Evolutionary conservation across 37 sponge, comb jelly and placozoan genomes (phyloP), one percentile per base, ranked within the genome.

Genomic region (Halichondria panicea): DNA sequence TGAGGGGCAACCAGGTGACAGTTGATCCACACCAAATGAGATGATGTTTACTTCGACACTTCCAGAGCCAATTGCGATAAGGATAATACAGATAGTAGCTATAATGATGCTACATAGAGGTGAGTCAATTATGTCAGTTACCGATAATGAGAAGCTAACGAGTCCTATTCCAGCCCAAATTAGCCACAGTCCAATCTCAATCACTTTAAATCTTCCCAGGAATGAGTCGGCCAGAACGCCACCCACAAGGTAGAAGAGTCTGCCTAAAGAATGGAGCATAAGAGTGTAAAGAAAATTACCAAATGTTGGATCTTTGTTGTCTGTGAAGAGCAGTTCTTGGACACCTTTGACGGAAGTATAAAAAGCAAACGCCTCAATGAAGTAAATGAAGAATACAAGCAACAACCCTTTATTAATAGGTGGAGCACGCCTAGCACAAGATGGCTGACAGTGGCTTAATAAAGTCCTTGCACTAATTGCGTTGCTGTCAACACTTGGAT

Each of bases 151-250:
- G 18, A 75, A 27, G 4, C 67, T 32, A 15, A 59, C 57, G 43
- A 82, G 56, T 5, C 58, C 66, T 0, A 33, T 45, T n/a, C n/a
- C n/a, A n/a, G n/a, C n/a, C 83, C 83, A 82, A 22, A 64, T 68
- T 2, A 82, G 55, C 83, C 83, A 82, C 68, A 82, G 67, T 21
- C 83, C 68, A 36, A 74, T 74, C 19, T 74, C 68, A 42, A 82
- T 82, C 35, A 82, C 75, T 24, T 32, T 46, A 45, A 66, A 55
- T 39, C 83, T 48, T 22, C 83, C 83, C 18, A 82, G 52, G 46
- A 57, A 82, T 45, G 58, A 56, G 41, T 82, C 83, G 22, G 83
- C 83, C 25, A 82, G 0, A 25, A 82, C 21, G 35, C 83, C 83
- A 35, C 35, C 83, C 15, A 82, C 44, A 22, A 75, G 83, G 37